Evolutionary conservation across 2,888 invertebrate genomes (phyloP).

Genomic region (Rhaphigaster nebulosa): DNA sequence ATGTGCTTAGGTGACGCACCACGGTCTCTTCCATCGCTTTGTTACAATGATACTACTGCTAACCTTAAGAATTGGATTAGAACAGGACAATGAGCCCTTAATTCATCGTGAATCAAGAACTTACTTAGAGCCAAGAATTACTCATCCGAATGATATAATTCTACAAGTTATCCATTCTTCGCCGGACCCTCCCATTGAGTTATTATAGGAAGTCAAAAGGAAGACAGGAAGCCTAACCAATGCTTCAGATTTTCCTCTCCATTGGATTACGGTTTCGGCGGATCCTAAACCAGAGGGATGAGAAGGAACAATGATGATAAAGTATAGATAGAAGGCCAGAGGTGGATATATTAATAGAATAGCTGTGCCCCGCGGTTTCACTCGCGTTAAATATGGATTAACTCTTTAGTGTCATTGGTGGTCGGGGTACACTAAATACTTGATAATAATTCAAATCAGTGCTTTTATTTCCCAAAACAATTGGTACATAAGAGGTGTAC

Average conservation of each 20-base stretch:
- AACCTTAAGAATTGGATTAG: background rate
- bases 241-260: background rate
- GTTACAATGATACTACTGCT: background rate
- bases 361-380: too few species aligned
- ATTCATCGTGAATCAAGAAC: background rate
- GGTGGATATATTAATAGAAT: too few species aligned
- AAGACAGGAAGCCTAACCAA: background rate
- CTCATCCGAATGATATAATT: background rate
- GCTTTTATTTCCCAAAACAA: too few species aligned
- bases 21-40: background rate
- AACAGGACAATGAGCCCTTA: background rate
- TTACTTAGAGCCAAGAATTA: background rate
- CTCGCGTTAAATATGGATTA: too few species aligned
- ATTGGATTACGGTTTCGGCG: background rate
- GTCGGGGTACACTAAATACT: too few species aligned
- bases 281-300: background rate
- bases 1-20: too few species aligned
- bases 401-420: too few species aligned
- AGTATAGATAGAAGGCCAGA: background rate
- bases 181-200: background rate
- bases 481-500: too few species aligned
- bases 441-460: too few species aligned
- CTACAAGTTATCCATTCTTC: background rate
- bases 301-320: background rate
- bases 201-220: background rate